These are phyloP conservation scores for Pteria penguin DNA, from an alignment of 2,888 invertebrate species.

Conservation along the genomic window DNA sequence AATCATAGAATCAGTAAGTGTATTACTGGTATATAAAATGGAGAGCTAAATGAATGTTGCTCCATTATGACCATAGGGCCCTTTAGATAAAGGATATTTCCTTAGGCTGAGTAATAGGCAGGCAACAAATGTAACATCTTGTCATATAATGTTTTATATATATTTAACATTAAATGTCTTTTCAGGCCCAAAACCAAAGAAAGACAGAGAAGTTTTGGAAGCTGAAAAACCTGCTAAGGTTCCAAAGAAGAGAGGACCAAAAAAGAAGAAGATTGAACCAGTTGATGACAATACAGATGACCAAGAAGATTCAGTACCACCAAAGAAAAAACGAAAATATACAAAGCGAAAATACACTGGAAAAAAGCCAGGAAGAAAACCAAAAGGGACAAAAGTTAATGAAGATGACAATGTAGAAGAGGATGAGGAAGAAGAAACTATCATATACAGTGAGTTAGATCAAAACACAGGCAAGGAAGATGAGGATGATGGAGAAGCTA, in stretches of 20 bases:
- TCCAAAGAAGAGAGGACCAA: slow-evolving; percentile 52
- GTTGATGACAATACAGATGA: slow-evolving; percentile 48
- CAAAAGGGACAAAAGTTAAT: slow-evolving; percentile 8
- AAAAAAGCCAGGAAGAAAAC: slow-evolving; percentile 18
- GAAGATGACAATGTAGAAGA: slow-evolving; percentile 32
- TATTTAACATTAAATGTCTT: too few relatives aligned
- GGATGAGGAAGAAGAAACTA: slow-evolving; percentile 47
- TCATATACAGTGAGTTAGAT: slow-evolving; percentile 58
- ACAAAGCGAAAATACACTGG: slow-evolving; percentile 8
- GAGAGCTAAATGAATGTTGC: too few relatives aligned
- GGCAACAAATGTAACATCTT: too few relatives aligned
- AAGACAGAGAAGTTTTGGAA: slow-evolving; percentile 31
- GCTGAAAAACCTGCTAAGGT: slow-evolving; percentile 31
- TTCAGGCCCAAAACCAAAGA: slow-evolving; percentile 35
- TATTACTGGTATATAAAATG: too few relatives aligned
- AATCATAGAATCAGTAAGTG: too few relatives aligned
- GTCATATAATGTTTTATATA: too few relatives aligned
- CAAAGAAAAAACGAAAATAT: slow-evolving; percentile 46
- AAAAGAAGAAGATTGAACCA: slow-evolving; percentile 43
- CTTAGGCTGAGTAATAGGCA: too few relatives aligned
- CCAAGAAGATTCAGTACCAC: slow-evolving; percentile 45
- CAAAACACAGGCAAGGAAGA: slow-evolving; percentile 51
- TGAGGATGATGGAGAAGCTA: slow-evolving; percentile 45
- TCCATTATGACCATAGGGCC: too few relatives aligned
- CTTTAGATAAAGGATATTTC: too few relatives aligned